Evolutionary conservation across 2,888 invertebrate species (phyloP), one percentile per base, ranked within the genome.

Genomic region (Brachylomia viminalis): DNA sequence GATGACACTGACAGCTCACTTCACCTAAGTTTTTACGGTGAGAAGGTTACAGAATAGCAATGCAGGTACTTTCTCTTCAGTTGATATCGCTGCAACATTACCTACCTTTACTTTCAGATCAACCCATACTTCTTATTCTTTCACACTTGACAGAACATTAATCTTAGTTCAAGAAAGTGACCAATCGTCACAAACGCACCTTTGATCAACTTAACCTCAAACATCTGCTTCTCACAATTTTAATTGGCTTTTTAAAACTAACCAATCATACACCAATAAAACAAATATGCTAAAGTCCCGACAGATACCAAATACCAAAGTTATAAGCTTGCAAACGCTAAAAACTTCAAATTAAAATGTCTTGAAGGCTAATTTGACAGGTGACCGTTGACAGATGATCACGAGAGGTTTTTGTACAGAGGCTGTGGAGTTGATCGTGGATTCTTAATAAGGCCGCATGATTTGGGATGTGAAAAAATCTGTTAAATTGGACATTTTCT

Each of bases 361-460:
- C 88, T 84, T 87, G 78, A 87, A 88, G 86, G 80, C 89, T 87
- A 69, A 86, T 89, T 87, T 92, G 93, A 93, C 94, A 94, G 94
- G 92, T 94, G 94, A 89, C 87, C 75, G 82, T 88, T 92, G 93
- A 94, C 93, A 91, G 91, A 93, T 92, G 92, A 93, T 80, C 70
- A 79, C 61, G 77, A 84, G 77, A 78, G 71, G 78, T 89, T 90
- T 91, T 91, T 91, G 85, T 75, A 82, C 72, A 78, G 68, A 78
- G 45, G 69, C 67, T 82, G 77, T 67, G 71, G 85, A 86, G 86
- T 86, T 86, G 88, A 87, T 89, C 69, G 89, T 23, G 72, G 80
- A 83, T 77, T 72, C 66, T 79, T 82, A 80, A 73, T 83, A 85
- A 77, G 77, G 73, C 17, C 62, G 47, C 65, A 65, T 52, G 72